A percentile compares a stretch with the other conserved stretches of the same genome.
phyloP scores from a whole-genome alignment of 2,113 vertebrate genomes.

The Falcunculus frontatus region DNA sequence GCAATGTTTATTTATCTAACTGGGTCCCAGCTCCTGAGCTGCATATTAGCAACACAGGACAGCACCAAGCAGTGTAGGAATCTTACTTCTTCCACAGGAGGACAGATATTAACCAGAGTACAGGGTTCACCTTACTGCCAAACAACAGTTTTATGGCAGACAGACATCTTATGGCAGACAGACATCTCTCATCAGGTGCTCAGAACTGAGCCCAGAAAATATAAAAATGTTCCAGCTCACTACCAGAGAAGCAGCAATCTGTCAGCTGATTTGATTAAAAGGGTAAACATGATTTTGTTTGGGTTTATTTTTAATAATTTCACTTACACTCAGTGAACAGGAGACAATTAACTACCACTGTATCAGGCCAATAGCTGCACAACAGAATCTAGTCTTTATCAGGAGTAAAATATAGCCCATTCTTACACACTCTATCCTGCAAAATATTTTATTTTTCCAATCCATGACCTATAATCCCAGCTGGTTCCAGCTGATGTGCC shows the following conservation, averaged over 20 bases:
- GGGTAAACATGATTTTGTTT: not conserved
- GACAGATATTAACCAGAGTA: not conserved
- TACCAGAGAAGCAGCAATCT: not conserved
- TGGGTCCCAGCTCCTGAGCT: not conserved
- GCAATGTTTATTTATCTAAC: not conserved
- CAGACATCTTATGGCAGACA: not conserved
- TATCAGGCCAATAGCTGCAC: not conserved
- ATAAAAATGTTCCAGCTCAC: not conserved
- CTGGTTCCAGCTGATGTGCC: conserved; percentile 26
- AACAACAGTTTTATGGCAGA: not conserved
- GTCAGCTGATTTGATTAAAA: not conserved
- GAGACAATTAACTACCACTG: not conserved
- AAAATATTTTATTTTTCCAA: conserved; percentile 8
- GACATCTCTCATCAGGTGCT: not conserved
- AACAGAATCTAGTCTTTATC: not conserved
- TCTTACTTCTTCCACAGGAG: not conserved
- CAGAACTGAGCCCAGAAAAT: not conserved
- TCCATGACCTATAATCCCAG: not conserved
- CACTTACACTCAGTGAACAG: not conserved
- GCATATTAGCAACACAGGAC: not conserved
- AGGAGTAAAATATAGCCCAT: not conserved
- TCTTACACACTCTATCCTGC: not conserved
- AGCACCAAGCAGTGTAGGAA: not conserved
- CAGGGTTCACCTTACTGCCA: not conserved
- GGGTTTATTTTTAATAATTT: not conserved